Base-by-base conservation (phyloP, 2,888 invertebrate genomes). In the Notocelia uddmanniana region DNA sequence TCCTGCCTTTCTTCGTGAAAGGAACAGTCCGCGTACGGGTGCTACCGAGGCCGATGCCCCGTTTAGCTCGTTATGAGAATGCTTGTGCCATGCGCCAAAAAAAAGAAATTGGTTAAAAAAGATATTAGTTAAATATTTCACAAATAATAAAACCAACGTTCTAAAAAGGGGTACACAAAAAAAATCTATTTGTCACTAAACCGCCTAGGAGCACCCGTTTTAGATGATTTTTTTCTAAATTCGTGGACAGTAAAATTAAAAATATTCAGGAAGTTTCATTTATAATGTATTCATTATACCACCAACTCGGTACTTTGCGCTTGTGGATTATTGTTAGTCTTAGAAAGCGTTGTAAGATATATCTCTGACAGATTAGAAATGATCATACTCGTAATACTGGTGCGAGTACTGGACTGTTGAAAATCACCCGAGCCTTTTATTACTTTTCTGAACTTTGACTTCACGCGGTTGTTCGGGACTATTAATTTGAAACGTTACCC, bases 1-100 rank as follows among this genome's bases (percentile, higher is more conserved):
- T 74, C 73, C 74, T 69, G 69, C 69, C 69, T 66, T 64, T 64
- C 71, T 67, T 68, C 55, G 48, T 67, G 67, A 68, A 72, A 68
- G 68, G 72, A 62, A 13, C 62, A 54, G 70, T 41, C 31, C 59
- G 54, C 66, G 31, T 64, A 45, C 64, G 41, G 50, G 31, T 48
- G 41, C 19, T 26, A 50, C 66, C 21, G 37, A 23, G 37, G 59
- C 18, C 26, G 21, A 23, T 64, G 64, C 64, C 31, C 37, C 64
- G 64, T 64, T 64, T 64, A 64, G 37, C 10, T 2, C 18, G 23
- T 26, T 21, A 15, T 23, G 11, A 26, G 23, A 55, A 26, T 55
- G 26, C 55, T 26, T 55, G 23, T 54, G 8, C 26, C 13, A 23
- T n/a, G 41, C 5, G 3, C 45, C 31, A 31, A 31, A 31, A 8